Conservation (phyloP, 2,113 vertebrate species). For the Dendropsophus ebraccatus region DNA sequence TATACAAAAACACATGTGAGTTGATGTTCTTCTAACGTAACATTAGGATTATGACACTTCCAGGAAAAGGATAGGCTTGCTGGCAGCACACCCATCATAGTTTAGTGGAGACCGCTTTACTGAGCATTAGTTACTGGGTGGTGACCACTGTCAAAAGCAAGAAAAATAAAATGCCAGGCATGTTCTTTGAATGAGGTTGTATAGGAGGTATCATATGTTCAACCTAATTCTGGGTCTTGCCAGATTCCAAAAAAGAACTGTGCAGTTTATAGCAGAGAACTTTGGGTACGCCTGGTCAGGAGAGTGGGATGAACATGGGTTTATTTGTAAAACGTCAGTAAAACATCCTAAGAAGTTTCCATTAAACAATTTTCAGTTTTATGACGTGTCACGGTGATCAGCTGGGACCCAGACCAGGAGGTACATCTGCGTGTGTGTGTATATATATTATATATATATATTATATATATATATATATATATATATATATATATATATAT, state of each 20-base stretch:
- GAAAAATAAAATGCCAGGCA: constrained; percentile 39
- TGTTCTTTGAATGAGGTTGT: neutral
- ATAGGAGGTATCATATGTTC: constrained; percentile 12
- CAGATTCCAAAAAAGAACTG: neutral
- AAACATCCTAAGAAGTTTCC: neutral
- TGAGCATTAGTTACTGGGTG: constrained; percentile 25
- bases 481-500: too few relatives aligned
- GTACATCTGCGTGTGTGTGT: too few relatives aligned
- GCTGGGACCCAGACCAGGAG: neutral
- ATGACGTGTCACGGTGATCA: neutral
- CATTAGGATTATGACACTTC: neutral
- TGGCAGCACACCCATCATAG: constrained; percentile 18
- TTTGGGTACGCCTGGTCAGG: neutral
- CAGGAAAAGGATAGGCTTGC: constrained; percentile 40
- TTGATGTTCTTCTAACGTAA: neutral
- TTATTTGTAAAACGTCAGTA: neutral
- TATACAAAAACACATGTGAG: neutral
- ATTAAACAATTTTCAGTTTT: neutral
- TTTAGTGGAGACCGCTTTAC: neutral
- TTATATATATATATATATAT: too few relatives aligned
- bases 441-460: too few relatives aligned
- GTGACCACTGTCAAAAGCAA: constrained; percentile 13
- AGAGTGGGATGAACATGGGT: neutral
- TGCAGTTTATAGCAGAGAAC: neutral
- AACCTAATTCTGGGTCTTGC: neutral